Percentiles rank a stretch among this genome's conserved stretches.
Conservation (phyloP, 1,140 invertebrate genomes). For the Drosophila sp. region DNA sequence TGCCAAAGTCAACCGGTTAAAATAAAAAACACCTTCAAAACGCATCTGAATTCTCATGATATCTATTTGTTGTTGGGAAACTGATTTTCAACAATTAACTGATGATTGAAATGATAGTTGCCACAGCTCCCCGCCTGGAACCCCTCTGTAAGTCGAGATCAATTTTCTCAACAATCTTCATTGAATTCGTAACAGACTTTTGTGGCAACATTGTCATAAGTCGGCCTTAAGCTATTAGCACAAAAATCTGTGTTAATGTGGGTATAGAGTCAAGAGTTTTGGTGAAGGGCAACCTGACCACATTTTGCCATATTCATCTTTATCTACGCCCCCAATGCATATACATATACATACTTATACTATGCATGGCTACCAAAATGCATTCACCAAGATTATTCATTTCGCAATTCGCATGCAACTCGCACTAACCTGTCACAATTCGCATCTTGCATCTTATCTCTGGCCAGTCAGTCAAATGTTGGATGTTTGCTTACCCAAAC, state of each 20-base stretch:
- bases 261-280: not conserved
- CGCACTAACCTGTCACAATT: constrained; percentile 17
- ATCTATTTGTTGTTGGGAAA: not conserved
- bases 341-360: not conserved
- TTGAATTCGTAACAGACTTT: not conserved
- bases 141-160: too few species aligned
- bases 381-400: constrained; percentile 17
- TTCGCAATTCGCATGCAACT: constrained; percentile 13
- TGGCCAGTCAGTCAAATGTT: constrained; percentile 39
- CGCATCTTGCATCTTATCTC: constrained; percentile 15
- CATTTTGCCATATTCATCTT: constrained; percentile 32
- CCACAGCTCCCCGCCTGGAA: too few species aligned
- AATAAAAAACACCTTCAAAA: not conserved
- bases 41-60: not conserved
- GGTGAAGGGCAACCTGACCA: constrained; percentile 46
- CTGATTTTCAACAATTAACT: not conserved
- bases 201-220: too few species aligned
- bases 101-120: too few species aligned
- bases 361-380: not conserved
- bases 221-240: not conserved
- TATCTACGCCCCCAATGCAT: constrained; percentile 33
- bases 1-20: not conserved
- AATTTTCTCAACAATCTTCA: too few species aligned
- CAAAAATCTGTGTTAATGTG: not conserved
- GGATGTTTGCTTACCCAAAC: constrained; percentile 20